Evolutionary conservation across 2,797 vertebrate species (phyloP).

Genomic region (Crocodylus rhombifer): DNA sequence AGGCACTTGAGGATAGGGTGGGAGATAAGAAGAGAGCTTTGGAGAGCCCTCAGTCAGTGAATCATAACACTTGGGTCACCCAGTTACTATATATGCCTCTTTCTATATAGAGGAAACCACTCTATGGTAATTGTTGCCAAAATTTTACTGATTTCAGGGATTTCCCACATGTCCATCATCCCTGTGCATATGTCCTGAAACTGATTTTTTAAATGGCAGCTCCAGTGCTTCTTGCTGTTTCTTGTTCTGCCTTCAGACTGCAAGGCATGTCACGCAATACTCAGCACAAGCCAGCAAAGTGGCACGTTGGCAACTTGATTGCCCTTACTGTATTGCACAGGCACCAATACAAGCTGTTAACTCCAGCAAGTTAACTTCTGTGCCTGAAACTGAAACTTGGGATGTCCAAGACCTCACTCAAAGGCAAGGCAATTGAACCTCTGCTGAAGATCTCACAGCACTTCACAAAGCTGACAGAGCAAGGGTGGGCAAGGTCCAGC

Average conservation of each 20-base stretch:
- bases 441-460: neutral
- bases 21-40: neutral
- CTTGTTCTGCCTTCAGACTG: neutral
- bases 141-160: neutral
- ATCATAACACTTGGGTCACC: neutral
- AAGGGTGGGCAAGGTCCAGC: too few relatives aligned
- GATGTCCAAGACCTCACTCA: too few relatives aligned
- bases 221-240: neutral
- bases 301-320: too few relatives aligned
- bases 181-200: neutral
- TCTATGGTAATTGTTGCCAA: neutral
- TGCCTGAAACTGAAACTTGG: too few relatives aligned
- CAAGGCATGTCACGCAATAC: neutral
- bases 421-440: neutral
- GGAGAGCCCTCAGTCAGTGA: too few relatives aligned
- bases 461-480: neutral
- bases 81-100: neutral
- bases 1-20: neutral
- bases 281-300: neutral
- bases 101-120: neutral
- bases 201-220: neutral
- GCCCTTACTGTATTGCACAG: too few relatives aligned
- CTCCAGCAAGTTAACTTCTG: too few relatives aligned
- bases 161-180: neutral
- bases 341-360: too few relatives aligned